Evolutionary conservation across 2,888 invertebrate genomes (phyloP).

Genomic region (Melanostoma mellinum): DNA sequence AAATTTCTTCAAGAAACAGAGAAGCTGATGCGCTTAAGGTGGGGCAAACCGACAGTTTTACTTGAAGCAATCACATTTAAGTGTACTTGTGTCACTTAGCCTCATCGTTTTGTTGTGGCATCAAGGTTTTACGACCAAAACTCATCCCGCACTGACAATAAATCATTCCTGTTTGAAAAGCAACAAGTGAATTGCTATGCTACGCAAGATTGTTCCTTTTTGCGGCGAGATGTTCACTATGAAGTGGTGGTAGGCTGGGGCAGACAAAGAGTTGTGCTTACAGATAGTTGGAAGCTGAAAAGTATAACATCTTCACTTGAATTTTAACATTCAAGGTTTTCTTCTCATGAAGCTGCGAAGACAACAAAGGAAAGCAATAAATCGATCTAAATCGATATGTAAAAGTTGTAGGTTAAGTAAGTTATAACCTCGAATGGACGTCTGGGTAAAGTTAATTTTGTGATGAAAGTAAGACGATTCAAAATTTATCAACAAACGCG

Average conservation of each 20-base stretch:
- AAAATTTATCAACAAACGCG: no score
- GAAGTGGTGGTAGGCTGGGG: no score
- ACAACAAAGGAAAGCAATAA: background rate
- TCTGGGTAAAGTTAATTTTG: no score
- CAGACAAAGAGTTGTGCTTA: no score
- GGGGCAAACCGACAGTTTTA: background rate
- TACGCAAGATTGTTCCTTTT: no score
- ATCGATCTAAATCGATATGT: background rate
- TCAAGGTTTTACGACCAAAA: conserved; percentile 48
- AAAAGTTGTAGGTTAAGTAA: no score
- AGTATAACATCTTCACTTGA: no score
- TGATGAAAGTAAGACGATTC: no score
- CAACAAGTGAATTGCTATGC: background rate
- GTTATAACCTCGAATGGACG: no score
- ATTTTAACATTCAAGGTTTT: no score
- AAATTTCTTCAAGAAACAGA: background rate
- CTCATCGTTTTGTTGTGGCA: conserved; percentile 27
- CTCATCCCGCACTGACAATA: conserved; percentile 31
- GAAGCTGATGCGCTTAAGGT: conserved; percentile 15
- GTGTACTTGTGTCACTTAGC: conserved; percentile 11
- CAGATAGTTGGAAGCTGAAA: background rate
- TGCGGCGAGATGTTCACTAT: no score
- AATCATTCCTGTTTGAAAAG: background rate
- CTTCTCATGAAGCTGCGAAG: background rate
- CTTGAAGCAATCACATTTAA: conserved; percentile 19